Evolutionary conservation across 2,888 invertebrate species (phyloP).

Genomic region (Hyposoter didymator): DNA sequence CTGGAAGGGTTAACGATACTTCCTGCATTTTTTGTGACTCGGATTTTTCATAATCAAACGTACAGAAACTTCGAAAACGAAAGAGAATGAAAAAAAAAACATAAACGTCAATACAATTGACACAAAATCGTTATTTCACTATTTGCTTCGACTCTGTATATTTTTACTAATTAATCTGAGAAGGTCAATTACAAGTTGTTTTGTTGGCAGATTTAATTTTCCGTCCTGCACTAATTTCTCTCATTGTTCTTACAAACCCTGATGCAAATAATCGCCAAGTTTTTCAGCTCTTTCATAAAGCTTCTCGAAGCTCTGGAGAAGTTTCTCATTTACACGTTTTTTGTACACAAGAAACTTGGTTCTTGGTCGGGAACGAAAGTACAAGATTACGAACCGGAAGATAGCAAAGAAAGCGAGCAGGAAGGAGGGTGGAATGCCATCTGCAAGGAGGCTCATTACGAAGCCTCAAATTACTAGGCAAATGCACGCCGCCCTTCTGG

Average conservation of each 20-base stretch:
- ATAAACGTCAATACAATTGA: no score
- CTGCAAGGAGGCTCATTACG: slow-evolving; percentile 54
- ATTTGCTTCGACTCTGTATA: not conserved
- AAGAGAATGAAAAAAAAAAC: no score
- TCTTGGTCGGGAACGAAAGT: slow-evolving; percentile 9
- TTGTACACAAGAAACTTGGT: slow-evolving; percentile 48
- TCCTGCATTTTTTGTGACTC: no score
- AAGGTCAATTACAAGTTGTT: not conserved
- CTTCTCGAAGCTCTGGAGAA: not conserved
- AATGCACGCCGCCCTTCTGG: slow-evolving; percentile 37
- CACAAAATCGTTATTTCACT: not conserved
- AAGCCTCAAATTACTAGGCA: slow-evolving; percentile 58
- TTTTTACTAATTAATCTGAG: not conserved
- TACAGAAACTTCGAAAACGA: no score
- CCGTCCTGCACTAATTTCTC: not conserved
- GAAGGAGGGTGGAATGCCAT: slow-evolving; percentile 10
- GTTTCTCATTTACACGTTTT: slow-evolving; percentile 54
- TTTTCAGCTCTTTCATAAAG: not conserved
- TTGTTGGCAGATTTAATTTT: not conserved
- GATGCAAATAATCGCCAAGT: not conserved
- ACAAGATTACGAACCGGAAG: slow-evolving; percentile 38
- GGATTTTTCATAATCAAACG: no score
- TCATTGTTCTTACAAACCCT: not conserved
- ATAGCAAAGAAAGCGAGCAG: slow-evolving; percentile 49
- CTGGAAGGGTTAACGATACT: no score